Percentiles rank a stretch among this genome's conserved stretches.
These are phyloP conservation scores for Eupeodes latifasciatus DNA, from an alignment of 2,888 invertebrate genomes.

Conservation along the genomic window DNA sequence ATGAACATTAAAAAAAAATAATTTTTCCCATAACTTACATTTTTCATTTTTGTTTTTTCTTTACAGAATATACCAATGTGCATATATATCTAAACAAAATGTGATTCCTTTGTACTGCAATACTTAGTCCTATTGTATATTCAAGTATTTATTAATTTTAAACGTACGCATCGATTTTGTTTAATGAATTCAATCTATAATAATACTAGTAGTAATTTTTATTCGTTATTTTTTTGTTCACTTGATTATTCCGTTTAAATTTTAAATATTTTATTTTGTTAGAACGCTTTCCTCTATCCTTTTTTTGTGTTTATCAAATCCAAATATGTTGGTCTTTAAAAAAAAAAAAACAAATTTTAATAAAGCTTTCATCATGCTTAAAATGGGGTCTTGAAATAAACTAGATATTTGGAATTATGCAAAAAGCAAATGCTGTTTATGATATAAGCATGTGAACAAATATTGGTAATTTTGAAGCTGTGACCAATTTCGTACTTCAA, in stretches of 20 bases:
- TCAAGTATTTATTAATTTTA: constrained; percentile 71
- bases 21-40: neutral
- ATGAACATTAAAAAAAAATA: neutral
- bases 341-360: too few species aligned
- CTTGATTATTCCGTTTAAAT: neutral
- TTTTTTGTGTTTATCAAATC: too few species aligned
- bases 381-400: too few species aligned
- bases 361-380: too few species aligned
- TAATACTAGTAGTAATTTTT: constrained; percentile 47
- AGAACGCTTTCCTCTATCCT: neutral
- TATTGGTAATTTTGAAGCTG: too few species aligned
- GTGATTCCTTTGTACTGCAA: constrained; percentile 72
- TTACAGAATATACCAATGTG: constrained; percentile 70
- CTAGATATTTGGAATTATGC: too few species aligned
- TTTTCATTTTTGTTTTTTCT: constrained; percentile 40
- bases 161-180: constrained; percentile 56
- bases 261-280: neutral
- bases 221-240: constrained; percentile 18
- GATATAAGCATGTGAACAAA: too few species aligned
- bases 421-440: too few species aligned
- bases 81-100: constrained; percentile 67
- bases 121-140: constrained; percentile 71
- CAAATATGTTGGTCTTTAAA: too few species aligned
- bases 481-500: too few species aligned
- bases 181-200: constrained; percentile 48